Evolutionary conservation across 1,140 invertebrate species (phyloP).

Genomic region (Planococcus citri): DNA sequence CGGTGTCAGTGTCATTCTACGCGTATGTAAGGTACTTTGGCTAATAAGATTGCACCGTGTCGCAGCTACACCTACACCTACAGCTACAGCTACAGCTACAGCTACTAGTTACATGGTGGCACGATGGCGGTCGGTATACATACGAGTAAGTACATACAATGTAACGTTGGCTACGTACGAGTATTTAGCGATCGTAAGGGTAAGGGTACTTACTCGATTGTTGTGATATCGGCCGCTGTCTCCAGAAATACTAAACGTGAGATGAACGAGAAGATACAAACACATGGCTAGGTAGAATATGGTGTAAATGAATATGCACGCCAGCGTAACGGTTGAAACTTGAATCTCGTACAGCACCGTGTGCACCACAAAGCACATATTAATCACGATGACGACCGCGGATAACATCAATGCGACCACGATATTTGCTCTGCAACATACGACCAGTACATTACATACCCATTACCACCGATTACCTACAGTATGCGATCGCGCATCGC

Average conservation of each 20-base stretch:
- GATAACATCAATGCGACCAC: constrained; percentile 52
- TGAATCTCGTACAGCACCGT: neutral
- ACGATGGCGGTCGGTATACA: too few relatives aligned
- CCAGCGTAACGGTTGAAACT: neutral
- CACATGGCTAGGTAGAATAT: neutral
- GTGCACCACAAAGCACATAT: constrained; percentile 63
- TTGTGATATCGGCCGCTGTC: neutral
- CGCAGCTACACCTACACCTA: too few relatives aligned
- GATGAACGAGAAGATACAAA: neutral
- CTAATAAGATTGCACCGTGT: too few relatives aligned
- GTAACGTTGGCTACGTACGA: too few relatives aligned
- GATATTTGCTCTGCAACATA: constrained; percentile 48
- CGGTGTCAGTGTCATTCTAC: too few relatives aligned
- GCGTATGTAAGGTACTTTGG: too few relatives aligned
- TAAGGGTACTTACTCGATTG: constrained; percentile 14
- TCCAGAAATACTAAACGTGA: neutral
- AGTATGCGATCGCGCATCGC: too few relatives aligned
- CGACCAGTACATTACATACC: constrained; percentile 26
- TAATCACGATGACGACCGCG: constrained; percentile 61
- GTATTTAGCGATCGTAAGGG: too few relatives aligned
- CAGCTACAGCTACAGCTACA: too few relatives aligned
- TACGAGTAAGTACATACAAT: too few relatives aligned
- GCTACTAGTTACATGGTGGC: too few relatives aligned
- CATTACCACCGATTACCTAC: too few relatives aligned
- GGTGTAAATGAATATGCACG: neutral